Evolutionary conservation across 2,888 invertebrate genomes (phyloP), one percentile per base, ranked within the genome.

Genomic region (Clepsis dumicolana): DNA sequence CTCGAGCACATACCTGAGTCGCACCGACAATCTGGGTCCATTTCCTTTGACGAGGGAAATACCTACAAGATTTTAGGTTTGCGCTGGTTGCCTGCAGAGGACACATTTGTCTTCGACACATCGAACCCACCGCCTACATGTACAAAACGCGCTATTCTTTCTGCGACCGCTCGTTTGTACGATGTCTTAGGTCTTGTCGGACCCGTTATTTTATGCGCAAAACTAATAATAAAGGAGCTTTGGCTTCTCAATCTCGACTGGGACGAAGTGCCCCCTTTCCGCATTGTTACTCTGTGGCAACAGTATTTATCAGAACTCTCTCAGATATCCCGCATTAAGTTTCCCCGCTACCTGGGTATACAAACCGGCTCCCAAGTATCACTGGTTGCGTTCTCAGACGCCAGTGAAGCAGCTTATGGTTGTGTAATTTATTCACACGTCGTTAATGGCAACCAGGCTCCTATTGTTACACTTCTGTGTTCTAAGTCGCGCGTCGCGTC

Each of bases 1-100:
- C 41, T 41, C 41, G 41, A 41, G 41, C 41, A 41, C 4, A 38
- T 38, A 38, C 38, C 38, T 4, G 38, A 38, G 38, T 38, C 38
- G 38, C 38, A 38, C 38, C 38, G 38, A 38, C 38, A 38, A 10
- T 38, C 38, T 38, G 38, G 38, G 12, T 38, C 38, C 8, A 38
- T 38, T 38, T 38, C 38, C 12, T 12, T 38, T 12, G 38, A 38
- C 38, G 38, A 38, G 5, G 38, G 14, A 38, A 38, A 38, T 38
- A 38, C 38, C 3, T 38, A 5, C 12, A 38, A 38, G 38, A 38
- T 38, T 38, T 38, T 38, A 38, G 38, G 38, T 38, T 38, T 38
- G n/a, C n/a, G n/a, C n/a, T n/a, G n/a, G n/a, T n/a, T n/a, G n/a
- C n/a, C n/a, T n/a, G n/a, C n/a, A n/a, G 38, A 38, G 14, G 38